phyloP scores from a whole-genome alignment of 2,113 vertebrate genomes.

The Probosciger aterrimus region DNA sequence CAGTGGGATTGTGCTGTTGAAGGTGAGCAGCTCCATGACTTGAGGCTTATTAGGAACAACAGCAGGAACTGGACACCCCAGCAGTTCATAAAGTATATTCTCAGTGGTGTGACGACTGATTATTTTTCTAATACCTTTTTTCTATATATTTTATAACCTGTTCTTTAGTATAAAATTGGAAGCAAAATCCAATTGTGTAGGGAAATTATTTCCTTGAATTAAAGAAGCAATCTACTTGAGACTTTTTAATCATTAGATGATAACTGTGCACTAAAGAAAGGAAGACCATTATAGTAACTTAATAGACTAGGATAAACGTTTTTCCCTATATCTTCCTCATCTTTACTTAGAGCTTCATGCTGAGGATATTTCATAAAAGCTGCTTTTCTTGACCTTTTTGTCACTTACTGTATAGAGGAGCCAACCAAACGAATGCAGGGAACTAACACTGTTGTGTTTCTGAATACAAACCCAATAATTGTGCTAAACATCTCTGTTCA shows the following conservation, averaged over 20 bases:
- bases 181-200: conserved; percentile 49
- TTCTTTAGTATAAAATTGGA: conserved; percentile 37
- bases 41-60: background rate
- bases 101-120: background rate
- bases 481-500: background rate
- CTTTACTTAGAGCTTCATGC: conserved; percentile 51
- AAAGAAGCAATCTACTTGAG: conserved; percentile 57
- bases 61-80: background rate
- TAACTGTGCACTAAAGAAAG: conserved; percentile 34
- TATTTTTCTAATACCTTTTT: conserved; percentile 37
- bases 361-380: conserved; percentile 50
- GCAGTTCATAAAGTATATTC: background rate
- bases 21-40: background rate
- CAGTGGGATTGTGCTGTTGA: background rate
- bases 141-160: conserved; percentile 25
- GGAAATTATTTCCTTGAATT: conserved; percentile 55
- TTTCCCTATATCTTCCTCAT: conserved; percentile 12
- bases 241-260: conserved; percentile 56
- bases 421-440: background rate
- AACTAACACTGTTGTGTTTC: background rate
- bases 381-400: conserved; percentile 15
- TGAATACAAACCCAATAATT: background rate
- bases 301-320: conserved; percentile 58
- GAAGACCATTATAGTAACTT: conserved; percentile 55
- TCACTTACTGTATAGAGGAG: conserved; percentile 23